Conservation (phyloP, 2,797 vertebrate genomes). For the Delichon dasypus region DNA sequence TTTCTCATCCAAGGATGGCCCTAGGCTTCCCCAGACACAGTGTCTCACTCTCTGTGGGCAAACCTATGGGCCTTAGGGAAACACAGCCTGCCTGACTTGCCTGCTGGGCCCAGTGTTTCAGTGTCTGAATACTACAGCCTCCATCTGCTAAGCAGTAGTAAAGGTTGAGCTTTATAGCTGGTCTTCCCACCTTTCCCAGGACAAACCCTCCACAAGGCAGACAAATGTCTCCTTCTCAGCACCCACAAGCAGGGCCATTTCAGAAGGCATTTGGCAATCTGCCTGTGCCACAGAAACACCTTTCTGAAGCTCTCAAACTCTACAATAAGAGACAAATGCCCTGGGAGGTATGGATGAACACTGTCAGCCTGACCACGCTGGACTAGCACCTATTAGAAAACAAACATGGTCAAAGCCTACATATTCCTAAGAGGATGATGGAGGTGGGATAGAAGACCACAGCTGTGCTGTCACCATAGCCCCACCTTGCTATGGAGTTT, state of each 20-base stretch:
- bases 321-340: not conserved
- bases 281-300: not conserved
- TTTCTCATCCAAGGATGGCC: not conserved
- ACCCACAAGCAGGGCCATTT: not conserved
- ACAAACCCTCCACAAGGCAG: not conserved
- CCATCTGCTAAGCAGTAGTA: not conserved
- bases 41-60: not conserved
- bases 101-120: not conserved
- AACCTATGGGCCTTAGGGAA: not conserved
- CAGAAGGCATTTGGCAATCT: not conserved
- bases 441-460: not conserved
- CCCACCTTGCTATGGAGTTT: not conserved
- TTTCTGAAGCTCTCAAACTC: not conserved
- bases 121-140: not conserved
- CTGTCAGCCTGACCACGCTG: not conserved
- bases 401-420: not conserved
- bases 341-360: not conserved
- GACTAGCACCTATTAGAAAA: not conserved
- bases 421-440: not conserved
- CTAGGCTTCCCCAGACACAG: not conserved
- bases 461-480: not conserved
- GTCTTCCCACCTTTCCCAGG: not conserved
- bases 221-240: not conserved
- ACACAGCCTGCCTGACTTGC: not conserved
- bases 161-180: not conserved